Percentiles rank a stretch among this genome's conserved stretches.
Conservation (phyloP, 1,140 invertebrate species). For the Lucilia cuprina region DNA sequence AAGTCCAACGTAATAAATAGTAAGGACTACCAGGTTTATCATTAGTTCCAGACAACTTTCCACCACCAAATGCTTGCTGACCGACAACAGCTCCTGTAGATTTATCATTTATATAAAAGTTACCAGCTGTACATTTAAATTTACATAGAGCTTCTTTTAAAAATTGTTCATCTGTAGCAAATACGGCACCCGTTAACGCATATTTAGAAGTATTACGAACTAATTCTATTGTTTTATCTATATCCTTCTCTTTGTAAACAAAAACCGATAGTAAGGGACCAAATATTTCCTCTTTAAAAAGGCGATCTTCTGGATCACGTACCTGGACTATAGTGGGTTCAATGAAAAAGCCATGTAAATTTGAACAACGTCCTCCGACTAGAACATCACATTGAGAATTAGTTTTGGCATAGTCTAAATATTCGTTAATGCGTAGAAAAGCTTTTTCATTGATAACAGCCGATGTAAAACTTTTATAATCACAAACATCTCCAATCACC, state of each 20-base stretch:
- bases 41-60: conserved; percentile 94
- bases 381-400: conserved; percentile 80
- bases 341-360: conserved; percentile 89
- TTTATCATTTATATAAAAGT: conserved; percentile 99
- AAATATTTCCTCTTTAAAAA: conserved; percentile 98
- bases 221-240: conserved; percentile 72
- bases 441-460: conserved; percentile 95
- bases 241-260: conserved; percentile 84
- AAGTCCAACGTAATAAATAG: conserved; percentile 90
- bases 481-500: conserved; percentile 85
- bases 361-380: conserved; percentile 85
- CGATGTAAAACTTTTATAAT: conserved; percentile 85
- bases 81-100: conserved; percentile 97
- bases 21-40: conserved; percentile 98
- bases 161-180: conserved; percentile 83
- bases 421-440: conserved; percentile 85
- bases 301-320: conserved; percentile 82
- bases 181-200: conserved; percentile 94
- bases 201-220: conserved; percentile 84
- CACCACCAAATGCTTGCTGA: conserved; percentile 98
- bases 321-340: conserved; percentile 93
- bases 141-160: conserved; percentile 77
- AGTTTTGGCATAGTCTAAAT: conserved; percentile 87
- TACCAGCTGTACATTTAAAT: conserved; percentile 88
- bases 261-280: conserved; percentile 92